These are phyloP conservation scores for Liposcelis brunnea DNA, from an alignment of 2,888 invertebrate genomes.

Conservation along the genomic window DNA sequence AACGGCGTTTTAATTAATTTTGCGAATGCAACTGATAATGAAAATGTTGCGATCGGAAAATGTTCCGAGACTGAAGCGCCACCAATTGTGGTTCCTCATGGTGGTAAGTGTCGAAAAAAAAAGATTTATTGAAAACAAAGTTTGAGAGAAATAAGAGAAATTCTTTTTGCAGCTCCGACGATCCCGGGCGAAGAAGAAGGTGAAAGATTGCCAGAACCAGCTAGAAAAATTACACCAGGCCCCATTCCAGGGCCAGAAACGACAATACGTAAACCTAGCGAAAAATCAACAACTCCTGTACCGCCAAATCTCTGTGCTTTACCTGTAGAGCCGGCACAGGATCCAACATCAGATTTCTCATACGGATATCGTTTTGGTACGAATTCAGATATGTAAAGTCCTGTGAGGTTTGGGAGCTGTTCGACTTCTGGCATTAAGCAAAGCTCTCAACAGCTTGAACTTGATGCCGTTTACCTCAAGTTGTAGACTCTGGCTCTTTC, in stretches of 20 bases:
- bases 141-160: too few species aligned
- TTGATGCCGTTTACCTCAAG: too few species aligned
- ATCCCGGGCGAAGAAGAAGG: slow-evolving; percentile 16
- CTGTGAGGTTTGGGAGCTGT: too few species aligned
- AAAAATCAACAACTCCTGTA: slow-evolving; percentile 15
- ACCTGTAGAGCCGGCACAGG: slow-evolving; percentile 33
- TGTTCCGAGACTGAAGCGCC: slow-evolving; percentile 30
- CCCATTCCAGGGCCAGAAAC: slow-evolving; percentile 13
- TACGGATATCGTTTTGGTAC: slow-evolving; percentile 45
- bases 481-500: too few species aligned
- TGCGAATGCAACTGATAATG: slow-evolving; percentile 44
- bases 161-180: slow-evolving; percentile 12
- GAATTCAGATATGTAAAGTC: too few species aligned
- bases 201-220: slow-evolving; percentile 16
- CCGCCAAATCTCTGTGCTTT: slow-evolving; percentile 31
- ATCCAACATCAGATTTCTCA: slow-evolving; percentile 29
- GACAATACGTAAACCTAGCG: too few species aligned
- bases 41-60: slow-evolving; percentile 39
- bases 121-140: slow-evolving; percentile 14
- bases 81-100: slow-evolving; percentile 15
- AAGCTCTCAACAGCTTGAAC: too few species aligned
- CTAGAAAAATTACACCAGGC: slow-evolving; percentile 16
- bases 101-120: neutral
- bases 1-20: slow-evolving; percentile 69
- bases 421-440: too few species aligned